Base-by-base conservation (phyloP, 2,797 vertebrate genomes). In the Cryptoprocta ferox region DNA sequence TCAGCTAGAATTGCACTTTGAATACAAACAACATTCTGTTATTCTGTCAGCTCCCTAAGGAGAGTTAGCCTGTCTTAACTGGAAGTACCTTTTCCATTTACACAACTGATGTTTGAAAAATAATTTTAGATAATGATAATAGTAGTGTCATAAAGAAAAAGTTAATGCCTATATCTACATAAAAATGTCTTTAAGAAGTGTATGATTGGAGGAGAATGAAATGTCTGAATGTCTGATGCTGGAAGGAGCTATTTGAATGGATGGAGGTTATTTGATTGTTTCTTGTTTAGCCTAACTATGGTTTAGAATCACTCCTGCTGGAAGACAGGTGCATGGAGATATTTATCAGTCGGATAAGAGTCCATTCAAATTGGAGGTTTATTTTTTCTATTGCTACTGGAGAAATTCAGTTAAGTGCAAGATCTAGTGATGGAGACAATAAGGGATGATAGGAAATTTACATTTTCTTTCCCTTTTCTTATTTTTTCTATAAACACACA, bases 1-100 rank as follows among this genome's bases (percentile, higher is more conserved):
- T 94, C 97, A 97, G 97, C 97, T 95, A 97, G 94, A 96, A 97
- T 66, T 63, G 63, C 32, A 96, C 96, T 96, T 96, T 91, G 53
- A 97, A 92, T 94, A 80, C 91, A 98, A 97, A 98, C 84, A 97
- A 32, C 59, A 88, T 79, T 97, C 66, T 65, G 81, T 98, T 93
- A 90, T 82, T 21, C 70, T 96, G 95, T 93, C 97, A 93, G 90
- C 65, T 97, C 94, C 93, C 84, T 53, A 35, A 94, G 63, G 94
- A 96, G 94, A 95, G 56, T n/a, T 76, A 90, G n/a, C 56, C 12
- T 92, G 96, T 94, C 85, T 96, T 92, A 75, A 28, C 32, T 76
- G 45, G 37, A 93, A 79, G 63, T 87, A 70, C 56, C 10, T 89
- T 95, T 87, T 95, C 35, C 28, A 91, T 89, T 92, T 86, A 32